phyloP scores from a whole-genome alignment of 2,888 invertebrate species.

The Drosophila kanekoi region DNA sequence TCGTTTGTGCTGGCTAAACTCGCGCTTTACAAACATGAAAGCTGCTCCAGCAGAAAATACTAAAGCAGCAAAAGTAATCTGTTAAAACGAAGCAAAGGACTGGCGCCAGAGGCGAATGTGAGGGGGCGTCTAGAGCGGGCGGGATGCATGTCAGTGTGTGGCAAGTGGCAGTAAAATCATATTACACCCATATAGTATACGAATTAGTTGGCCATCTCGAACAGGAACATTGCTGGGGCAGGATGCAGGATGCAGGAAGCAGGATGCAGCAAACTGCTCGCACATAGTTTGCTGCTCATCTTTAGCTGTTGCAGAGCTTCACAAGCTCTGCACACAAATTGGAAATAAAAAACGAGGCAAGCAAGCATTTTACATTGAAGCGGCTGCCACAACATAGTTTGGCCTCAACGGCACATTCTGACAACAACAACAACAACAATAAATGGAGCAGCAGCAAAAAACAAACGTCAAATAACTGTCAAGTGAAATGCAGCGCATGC shows the following conservation, averaged over 20 bases:
- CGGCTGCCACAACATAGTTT: constrained; percentile 45
- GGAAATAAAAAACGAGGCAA: constrained; percentile 35
- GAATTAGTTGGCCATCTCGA: constrained; percentile 64
- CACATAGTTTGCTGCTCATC: constrained; percentile 40
- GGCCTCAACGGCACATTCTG: constrained; percentile 48
- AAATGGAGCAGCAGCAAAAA: constrained; percentile 27
- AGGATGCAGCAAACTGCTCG: constrained; percentile 29
- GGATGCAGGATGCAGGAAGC: constrained; percentile 48
- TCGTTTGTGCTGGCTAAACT: constrained; percentile 47
- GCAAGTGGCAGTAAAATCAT: constrained; percentile 56
- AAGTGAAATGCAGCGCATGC: constrained; percentile 52
- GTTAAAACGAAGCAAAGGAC: constrained; percentile 17
- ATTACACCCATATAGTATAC: constrained; percentile 58
- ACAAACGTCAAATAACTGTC: constrained; percentile 51
- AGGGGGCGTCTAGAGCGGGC: not conserved
- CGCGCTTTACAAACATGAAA: constrained; percentile 68
- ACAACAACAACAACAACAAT: constrained; percentile 18
- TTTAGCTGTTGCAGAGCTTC: constrained; percentile 11
- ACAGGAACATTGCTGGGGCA: constrained; percentile 37
- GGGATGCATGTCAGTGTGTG: constrained; percentile 4
- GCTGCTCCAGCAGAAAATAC: constrained; percentile 49
- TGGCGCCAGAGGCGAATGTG: not conserved
- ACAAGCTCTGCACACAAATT: constrained; percentile 34
- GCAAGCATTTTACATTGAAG: constrained; percentile 45
- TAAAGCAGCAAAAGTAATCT: constrained; percentile 66